Base-by-base conservation (phyloP, 2,888 invertebrate species). In the Noctua fimbriata region DNA sequence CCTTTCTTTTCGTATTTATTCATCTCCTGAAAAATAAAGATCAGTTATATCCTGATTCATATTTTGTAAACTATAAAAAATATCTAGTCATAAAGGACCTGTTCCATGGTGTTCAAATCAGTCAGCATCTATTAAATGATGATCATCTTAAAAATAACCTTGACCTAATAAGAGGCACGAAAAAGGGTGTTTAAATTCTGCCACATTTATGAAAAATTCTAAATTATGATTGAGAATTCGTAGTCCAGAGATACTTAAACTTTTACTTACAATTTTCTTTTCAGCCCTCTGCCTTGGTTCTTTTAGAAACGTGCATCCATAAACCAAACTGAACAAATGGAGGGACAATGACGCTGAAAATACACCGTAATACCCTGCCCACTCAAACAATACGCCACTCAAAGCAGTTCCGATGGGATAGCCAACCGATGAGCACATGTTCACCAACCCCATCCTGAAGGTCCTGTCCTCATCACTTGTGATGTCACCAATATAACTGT, bases 401-500 rank as follows among this genome's bases (percentile, higher is more conserved):
- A 98, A 95, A 1, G 99, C 98, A 95, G 98, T 98, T 0, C 99
- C 99, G 14, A 99, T 97, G 0, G 99, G 99, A 74, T 98, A 98
- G 0, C 99, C 99, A 28, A 99, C 95, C 1, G 99, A 98, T 91
- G 98, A 98, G 93, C 98, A 99, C 32, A 99, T 97, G 93, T 99
- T 99, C 72, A 98, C 98, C 72, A 99, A 97, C 10, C 99, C 99
- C 69, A 99, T 98, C 87, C 99, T 97, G 41, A 98, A 96, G 0
- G 99, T 99, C 87, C 99, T 97, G 73, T 98, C 98, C 91, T 98
- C 98, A 73, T 97, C 97, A 0, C 98, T 98, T 1, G 99, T 98
- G 21, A 99, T 98, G 91, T 99, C 99, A 66, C 98, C 98, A 73
- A 99, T 98, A 92, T 99, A 99, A 94, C 98, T 98, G 94, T 99